A percentile compares a stretch with the other conserved stretches of the same genome.
Conservation (phyloP, 2,113 vertebrate genomes). For the Uria lomvia region DNA sequence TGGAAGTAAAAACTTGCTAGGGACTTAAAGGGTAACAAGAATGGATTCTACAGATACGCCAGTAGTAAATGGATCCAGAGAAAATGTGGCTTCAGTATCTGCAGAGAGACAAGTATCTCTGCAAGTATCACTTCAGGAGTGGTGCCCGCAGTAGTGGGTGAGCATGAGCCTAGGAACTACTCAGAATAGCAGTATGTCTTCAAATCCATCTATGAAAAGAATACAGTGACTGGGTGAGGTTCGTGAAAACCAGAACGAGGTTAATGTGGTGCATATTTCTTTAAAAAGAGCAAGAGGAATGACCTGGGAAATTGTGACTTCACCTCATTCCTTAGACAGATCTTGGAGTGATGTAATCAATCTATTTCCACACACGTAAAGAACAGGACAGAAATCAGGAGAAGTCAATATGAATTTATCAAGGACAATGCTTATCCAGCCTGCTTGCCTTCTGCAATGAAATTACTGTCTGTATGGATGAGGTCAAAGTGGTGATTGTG, state of each 20-base stretch:
- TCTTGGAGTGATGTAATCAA: background rate
- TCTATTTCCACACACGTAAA: background rate
- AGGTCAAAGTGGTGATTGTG: background rate
- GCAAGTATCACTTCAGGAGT: background rate
- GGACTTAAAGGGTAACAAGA: background rate
- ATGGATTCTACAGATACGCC: background rate
- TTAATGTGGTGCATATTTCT: background rate
- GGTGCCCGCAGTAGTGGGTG: background rate
- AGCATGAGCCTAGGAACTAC: background rate
- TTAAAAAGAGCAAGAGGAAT: background rate
- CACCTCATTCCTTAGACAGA: background rate
- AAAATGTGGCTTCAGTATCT: background rate
- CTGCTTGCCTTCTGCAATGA: background rate
- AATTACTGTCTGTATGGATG: background rate
- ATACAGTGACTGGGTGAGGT: background rate
- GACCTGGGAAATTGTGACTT: background rate
- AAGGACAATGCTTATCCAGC: background rate
- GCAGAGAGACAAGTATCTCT: background rate
- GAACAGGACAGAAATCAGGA: background rate
- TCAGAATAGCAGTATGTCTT: background rate
- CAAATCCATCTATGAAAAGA: background rate
- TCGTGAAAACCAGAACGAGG: background rate
- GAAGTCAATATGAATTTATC: background rate
- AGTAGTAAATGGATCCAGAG: background rate
- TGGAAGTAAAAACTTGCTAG: background rate